Base-by-base conservation (phyloP, 2,888 invertebrate species). In the Oxycera nigricornis region DNA sequence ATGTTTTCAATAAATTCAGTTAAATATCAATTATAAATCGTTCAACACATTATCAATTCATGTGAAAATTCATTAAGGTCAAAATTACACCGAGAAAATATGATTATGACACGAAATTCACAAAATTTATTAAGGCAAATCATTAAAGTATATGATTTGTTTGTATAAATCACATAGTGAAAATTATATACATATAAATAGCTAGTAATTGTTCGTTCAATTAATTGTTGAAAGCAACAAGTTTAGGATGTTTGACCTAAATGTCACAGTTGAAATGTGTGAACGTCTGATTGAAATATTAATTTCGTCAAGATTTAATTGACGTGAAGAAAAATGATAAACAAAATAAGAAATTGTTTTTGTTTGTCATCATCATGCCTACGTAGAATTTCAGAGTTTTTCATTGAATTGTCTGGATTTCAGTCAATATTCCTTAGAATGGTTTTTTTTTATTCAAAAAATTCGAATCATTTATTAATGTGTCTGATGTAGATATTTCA, bases 21-120 rank as follows among this genome's bases (percentile, higher is more conserved):
- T 22, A 59, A 59, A 59, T 24, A 28, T 59, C 59, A 59, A 59
- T 28, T 20, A 17, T 65, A 65, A 65, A 65, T 65, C 65, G 22
- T 65, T 65, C 65, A 65, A 24, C 65, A 65, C 65, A 65, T n/a
- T 59, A 59, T 59, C 30, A 59, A 59, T 59, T 24, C 24, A 24
- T 26, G 28, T 4, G 22, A 22, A 46, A 46, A 46, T n/a, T 46
- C 46, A 46, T 14, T 46, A 46, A 46, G 52, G 7, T 24, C 52
- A 3, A 55, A n/a, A 55, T 22, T 11, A 35, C 20, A 55, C 7
- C 52, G 22, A n/a, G 17, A 50, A 4, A 50, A 50, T 20, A 55
- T 55, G 2, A 55, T 55, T 22, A 7, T 55, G 4, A 11, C 3
- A 9, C 3, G 52, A 9, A 55, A 55, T 46, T 46, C 17, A 46